Evolutionary conservation across 64 coral and sea anemone species (phyloP), one percentile per base, ranked within the genome.

Genomic region (Montipora efflorescens): DNA sequence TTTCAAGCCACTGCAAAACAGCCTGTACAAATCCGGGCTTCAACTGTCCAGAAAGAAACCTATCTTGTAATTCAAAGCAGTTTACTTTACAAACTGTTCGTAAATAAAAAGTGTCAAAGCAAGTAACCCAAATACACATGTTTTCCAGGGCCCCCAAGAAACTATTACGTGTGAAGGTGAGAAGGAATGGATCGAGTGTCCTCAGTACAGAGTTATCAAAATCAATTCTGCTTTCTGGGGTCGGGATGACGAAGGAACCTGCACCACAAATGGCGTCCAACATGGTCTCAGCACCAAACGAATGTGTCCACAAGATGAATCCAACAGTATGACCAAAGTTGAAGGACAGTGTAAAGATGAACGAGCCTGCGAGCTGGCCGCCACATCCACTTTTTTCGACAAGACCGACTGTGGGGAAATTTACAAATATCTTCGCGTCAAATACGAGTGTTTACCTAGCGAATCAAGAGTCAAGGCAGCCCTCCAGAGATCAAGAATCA

Each of bases 291-390:
- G 91, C 80, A 99, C 98, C 18, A 72, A 84, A 9, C 62, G 51
- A 8, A 99, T 96, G 94, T 99, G 98, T 47, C 98, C 98, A 69
- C 98, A 99, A 69, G 98, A 99, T 57, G 98, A 99, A 50, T 93
- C 95, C 7, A 99, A 99, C 59, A 92, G 95, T 1, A 96, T 99
- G 86, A 93, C 84, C 59, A 99, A 99, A 89, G 95, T 96, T 2
- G 87, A 92, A 89, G 95, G 84, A 3, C 98, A 99, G 21, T 99
- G 98, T 76, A 92, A 96, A 89, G 92, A 99, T 53, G 98, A 96
- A 64, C 90, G 96, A 55, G 98, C 98, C 5, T 99, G 98, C 47
- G 98, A 99, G 28, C 84, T 99, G 47, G 89, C 88, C 5, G 98
- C 98, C 0, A 96, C 94, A 8, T 93, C 95, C 2, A 93, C 91